Evolutionary conservation across 2,888 invertebrate species (phyloP).

Genomic region (Agelastica alni): DNA sequence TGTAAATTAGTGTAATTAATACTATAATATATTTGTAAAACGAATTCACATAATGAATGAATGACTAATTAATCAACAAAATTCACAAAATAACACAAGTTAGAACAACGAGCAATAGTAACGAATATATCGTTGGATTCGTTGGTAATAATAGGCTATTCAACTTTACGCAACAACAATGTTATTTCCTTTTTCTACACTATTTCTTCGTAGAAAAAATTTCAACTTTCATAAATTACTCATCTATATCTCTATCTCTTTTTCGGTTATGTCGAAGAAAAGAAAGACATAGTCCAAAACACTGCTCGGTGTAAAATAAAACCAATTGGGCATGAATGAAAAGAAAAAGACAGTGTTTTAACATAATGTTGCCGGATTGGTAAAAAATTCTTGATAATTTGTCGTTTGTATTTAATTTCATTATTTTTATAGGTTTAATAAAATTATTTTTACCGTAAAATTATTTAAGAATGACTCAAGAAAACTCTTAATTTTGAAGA

Average conservation of each 20-base stretch:
- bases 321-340: no score
- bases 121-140: not conserved
- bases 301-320: no score
- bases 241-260: not conserved
- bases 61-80: constrained; percentile 17
- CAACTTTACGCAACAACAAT: constrained; percentile 17
- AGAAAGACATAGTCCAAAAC: no score
- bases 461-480: no score
- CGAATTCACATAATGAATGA: constrained; percentile 16
- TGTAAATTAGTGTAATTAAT: not conserved
- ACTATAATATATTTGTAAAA: not conserved
- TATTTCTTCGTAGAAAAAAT: not conserved
- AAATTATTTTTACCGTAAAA: no score
- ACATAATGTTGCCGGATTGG: no score
- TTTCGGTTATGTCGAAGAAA: not conserved
- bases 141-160: constrained; percentile 11
- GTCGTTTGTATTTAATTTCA: no score
- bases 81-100: constrained; percentile 1
- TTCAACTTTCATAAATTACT: not conserved
- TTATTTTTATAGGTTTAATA: no score
- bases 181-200: not conserved
- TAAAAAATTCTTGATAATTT: no score
- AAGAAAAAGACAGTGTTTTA: no score
- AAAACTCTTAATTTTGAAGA: no score
- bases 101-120: not conserved